Evolutionary conservation across 2,797 vertebrate genomes (phyloP), one percentile per base, ranked within the genome.

Genomic region (Xenops minutus): DNA sequence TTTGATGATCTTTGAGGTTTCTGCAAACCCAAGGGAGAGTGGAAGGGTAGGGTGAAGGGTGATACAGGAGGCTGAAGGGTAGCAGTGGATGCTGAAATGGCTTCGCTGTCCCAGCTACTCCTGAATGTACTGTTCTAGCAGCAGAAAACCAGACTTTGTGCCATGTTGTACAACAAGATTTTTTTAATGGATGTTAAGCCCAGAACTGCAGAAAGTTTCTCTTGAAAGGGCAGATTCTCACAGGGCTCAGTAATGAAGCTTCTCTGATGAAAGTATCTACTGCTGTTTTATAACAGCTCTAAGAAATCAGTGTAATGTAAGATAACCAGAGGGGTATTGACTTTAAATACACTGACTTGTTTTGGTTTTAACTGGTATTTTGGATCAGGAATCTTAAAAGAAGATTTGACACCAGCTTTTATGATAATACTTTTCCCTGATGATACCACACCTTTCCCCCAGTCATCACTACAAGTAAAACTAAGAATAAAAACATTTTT

Each of bases 401-500:
- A 39, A 92, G 49, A 10, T n/a, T 29, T 88, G n/a, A 85, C 36
- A 58, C 14, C 19, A 77, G 37, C 52, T 91, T 81, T 81, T 72
- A 69, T 64, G 59, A 34, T 88, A 85, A 82, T 63, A 68, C 43
- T 75, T 92, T 23, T 71, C 85, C 73, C 75, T 73, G 69, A 71
- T 83, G 86, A 22, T 62, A 79, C 48, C 51, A 55, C 29, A 84
- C 69, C 62, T 86, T 92, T 69, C 36, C 76, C 66, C 75, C 48
- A n/a, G 88, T 82, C 32, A 55, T 54, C 43, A 27, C 36, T 21
- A 27, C 21, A 55, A 88, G 36, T 63, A 67, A 88, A 92, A 93
- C 51, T 63, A 88, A 84, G 88, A 88, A 73, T 81, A 88, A 94
- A 85, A 91, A 24, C 36, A 34, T 75, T 88, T 92, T 52, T 81